These are phyloP conservation scores for Lordiphosa clarofinis DNA, from an alignment of 1,140 invertebrate genomes.

Conservation along the genomic window DNA sequence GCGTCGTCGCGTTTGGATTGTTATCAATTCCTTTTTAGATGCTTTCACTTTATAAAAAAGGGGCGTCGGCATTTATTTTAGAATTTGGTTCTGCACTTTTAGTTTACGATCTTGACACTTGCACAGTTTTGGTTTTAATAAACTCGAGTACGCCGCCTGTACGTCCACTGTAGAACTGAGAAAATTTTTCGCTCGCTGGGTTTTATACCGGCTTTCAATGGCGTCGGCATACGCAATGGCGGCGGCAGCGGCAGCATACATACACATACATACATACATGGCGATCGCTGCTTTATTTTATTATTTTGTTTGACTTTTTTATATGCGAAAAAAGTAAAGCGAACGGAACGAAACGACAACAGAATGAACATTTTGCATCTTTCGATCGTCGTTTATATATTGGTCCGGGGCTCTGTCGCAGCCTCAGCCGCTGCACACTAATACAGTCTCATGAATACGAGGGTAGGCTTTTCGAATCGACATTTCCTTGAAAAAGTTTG, in stretches of 20 bases:
- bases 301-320: slow-evolving; percentile 74
- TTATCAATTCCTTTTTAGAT: slow-evolving; percentile 29
- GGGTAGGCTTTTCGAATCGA: too few species aligned
- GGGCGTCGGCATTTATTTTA: slow-evolving; percentile 14
- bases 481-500: too few species aligned
- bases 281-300: slow-evolving; percentile 70
- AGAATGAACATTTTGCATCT: slow-evolving; percentile 75
- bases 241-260: slow-evolving; percentile 22
- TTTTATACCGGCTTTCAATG: slow-evolving; percentile 34
- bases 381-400: slow-evolving; percentile 70
- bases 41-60: slow-evolving; percentile 46
- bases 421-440: slow-evolving; percentile 31
- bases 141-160: slow-evolving; percentile 60
- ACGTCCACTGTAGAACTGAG: too few species aligned
- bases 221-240: slow-evolving; percentile 44
- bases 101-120: slow-evolving; percentile 66
- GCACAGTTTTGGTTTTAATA: slow-evolving; percentile 78
- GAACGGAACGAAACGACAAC: slow-evolving; percentile 55
- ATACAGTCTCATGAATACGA: slow-evolving; percentile 2
- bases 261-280: slow-evolving; percentile 12
- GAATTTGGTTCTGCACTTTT: slow-evolving; percentile 18
- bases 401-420: slow-evolving; percentile 23
- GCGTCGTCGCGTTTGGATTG: slow-evolving; percentile 4
- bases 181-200: too few species aligned
- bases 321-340: slow-evolving; percentile 63